Conservation (phyloP, 2,797 vertebrate species). For the Epinephelus malabaricus region DNA sequence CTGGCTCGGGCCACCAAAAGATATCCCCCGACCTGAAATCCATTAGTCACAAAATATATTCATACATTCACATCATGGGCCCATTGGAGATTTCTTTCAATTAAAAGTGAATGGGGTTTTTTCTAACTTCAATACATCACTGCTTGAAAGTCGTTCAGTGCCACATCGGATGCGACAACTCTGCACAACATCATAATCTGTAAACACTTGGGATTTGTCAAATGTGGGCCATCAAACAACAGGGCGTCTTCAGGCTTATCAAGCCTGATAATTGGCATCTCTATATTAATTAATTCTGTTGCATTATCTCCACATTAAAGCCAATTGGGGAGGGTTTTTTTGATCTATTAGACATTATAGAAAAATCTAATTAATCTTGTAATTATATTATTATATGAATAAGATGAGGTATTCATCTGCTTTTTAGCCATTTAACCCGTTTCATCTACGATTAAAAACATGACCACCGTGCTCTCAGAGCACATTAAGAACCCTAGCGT, state of each 20-base stretch:
- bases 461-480: slow-evolving; percentile 18
- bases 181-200: slow-evolving; percentile 45
- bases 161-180: slow-evolving; percentile 15
- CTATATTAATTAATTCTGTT: slow-evolving; percentile 62
- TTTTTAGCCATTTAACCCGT: slow-evolving; percentile 56
- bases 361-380: slow-evolving; percentile 69
- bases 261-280: slow-evolving; percentile 53
- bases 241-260: slow-evolving; percentile 44
- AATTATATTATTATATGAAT: slow-evolving; percentile 65
- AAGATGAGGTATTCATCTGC: slow-evolving; percentile 51
- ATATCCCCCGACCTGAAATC: slow-evolving; percentile 38
- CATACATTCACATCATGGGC: slow-evolving; percentile 15
- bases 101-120: slow-evolving; percentile 48
- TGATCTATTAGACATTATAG: slow-evolving; percentile 55
- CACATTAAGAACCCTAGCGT: slow-evolving; percentile 32
- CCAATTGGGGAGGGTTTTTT: slow-evolving; percentile 43
- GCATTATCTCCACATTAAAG: slow-evolving; percentile 66
- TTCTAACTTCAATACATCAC: slow-evolving; percentile 1
- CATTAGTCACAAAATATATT: slow-evolving; percentile 48
- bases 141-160: slow-evolving; percentile 7
- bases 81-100: slow-evolving; percentile 31
- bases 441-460: slow-evolving; percentile 68
- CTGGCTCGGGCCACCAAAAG: slow-evolving; percentile 36
- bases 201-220: slow-evolving; percentile 59
- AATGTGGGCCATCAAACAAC: slow-evolving; percentile 61